These are phyloP conservation scores for Odontamblyopus rebecca DNA, from an alignment of 2,797 vertebrate genomes.

Conservation along the genomic window DNA sequence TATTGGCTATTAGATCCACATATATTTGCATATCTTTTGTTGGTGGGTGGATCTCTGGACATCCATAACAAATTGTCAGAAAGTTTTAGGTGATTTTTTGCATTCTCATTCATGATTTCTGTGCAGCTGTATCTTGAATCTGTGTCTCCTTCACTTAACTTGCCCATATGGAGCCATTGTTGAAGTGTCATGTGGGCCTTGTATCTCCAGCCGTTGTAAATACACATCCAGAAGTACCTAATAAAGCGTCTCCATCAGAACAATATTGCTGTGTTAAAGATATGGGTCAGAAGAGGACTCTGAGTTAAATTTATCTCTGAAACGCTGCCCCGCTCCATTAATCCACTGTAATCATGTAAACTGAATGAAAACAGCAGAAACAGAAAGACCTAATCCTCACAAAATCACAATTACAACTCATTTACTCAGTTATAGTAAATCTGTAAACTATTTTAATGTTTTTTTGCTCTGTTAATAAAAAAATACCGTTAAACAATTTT, in stretches of 20 bases:
- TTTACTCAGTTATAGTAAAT: slow-evolving; percentile 43
- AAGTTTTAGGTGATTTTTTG: not conserved
- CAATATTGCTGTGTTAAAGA: slow-evolving; percentile 47
- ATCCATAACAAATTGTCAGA: not conserved
- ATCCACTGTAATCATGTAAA: slow-evolving; percentile 67
- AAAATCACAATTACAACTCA: slow-evolving; percentile 37
- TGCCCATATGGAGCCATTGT: slow-evolving; percentile 1
- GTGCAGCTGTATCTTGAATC: not conserved
- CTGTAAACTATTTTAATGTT: slow-evolving; percentile 8
- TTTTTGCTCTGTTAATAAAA: slow-evolving; percentile 12
- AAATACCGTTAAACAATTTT: slow-evolving; percentile 13
- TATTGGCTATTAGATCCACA: too few relatives aligned
- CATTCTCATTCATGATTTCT: not conserved
- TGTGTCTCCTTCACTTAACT: not conserved
- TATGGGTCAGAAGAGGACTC: slow-evolving; percentile 67
- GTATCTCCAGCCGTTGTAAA: not conserved
- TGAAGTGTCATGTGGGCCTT: slow-evolving; percentile 19
- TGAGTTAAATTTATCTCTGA: slow-evolving; percentile 60
- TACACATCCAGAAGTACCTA: slow-evolving; percentile 18
- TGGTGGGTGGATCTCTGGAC: not conserved
- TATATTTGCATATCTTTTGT: not conserved
- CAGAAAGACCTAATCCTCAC: slow-evolving; percentile 54
- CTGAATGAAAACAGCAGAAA: slow-evolving; percentile 60
- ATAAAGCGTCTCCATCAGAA: slow-evolving; percentile 42
- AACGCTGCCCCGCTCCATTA: slow-evolving; percentile 59